A percentile compares a stretch with the other conserved stretches of the same genome.
Conservation (phyloP, 1,140 invertebrate species). For the Nephotettix cincticeps region DNA sequence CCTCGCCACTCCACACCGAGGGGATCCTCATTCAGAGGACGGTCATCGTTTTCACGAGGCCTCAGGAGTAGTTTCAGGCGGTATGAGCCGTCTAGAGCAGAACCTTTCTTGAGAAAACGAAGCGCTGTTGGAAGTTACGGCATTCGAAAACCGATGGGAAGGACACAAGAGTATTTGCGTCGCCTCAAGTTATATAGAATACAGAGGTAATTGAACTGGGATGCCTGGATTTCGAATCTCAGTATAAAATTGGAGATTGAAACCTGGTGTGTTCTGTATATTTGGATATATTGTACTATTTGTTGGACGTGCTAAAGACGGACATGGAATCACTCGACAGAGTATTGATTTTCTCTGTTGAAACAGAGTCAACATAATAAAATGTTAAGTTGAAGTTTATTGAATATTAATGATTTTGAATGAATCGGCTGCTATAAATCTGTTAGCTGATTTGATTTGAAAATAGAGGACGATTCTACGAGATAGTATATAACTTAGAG, state of each 20-base stretch:
- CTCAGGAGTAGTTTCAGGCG: conserved; percentile 14
- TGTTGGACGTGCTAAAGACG: background rate
- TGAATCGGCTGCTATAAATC: background rate
- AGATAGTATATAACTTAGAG: no score
- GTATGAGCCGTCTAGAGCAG: background rate
- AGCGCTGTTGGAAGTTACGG: background rate
- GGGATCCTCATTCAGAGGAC: conserved; percentile 3
- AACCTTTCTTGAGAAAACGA: conserved; percentile 10
- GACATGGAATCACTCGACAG: no score
- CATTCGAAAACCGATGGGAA: conserved; percentile 2
- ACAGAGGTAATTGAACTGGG: conserved; percentile 15
- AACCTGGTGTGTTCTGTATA: background rate
- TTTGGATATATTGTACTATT: background rate
- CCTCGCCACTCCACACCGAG: conserved; percentile 17
- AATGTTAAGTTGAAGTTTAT: no score
- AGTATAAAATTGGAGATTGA: background rate
- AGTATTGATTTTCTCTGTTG: no score
- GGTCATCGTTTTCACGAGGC: conserved; percentile 1
- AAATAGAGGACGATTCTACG: no score
- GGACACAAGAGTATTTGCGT: conserved; percentile 20
- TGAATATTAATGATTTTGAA: no score
- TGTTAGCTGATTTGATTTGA: no score
- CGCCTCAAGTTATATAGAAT: conserved; percentile 15
- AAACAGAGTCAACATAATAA: no score
- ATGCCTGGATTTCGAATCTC: background rate